A percentile compares a stretch with the other conserved stretches of the same genome.
These are phyloP conservation scores for Oreortyx pictus DNA, from an alignment of 2,797 vertebrate genomes.

Conservation along the genomic window DNA sequence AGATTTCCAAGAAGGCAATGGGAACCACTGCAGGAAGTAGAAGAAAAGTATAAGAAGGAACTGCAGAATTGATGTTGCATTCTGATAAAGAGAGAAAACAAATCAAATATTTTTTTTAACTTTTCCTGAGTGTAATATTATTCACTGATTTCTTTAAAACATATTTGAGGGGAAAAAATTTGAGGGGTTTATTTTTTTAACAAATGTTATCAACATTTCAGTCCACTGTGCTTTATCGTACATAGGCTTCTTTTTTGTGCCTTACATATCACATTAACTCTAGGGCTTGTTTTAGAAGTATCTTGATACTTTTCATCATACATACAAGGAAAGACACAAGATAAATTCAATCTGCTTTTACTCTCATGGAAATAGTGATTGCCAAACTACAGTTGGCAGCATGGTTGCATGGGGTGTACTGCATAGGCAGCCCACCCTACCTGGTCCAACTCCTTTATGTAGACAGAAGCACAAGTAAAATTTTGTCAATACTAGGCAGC, in stretches of 20 bases:
- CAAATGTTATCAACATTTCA: background rate
- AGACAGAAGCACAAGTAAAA: background rate
- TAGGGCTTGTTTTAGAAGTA: background rate
- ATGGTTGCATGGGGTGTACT: background rate
- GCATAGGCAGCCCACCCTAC: background rate
- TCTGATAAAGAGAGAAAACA: background rate
- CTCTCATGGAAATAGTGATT: background rate
- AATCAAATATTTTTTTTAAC: background rate
- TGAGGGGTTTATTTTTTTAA: background rate
- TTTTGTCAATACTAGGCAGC: background rate
- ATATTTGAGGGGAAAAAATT: background rate
- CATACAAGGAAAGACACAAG: background rate
- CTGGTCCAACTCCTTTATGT: background rate
- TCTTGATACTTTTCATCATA: background rate
- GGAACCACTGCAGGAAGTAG: background rate
- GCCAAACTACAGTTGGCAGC: background rate
- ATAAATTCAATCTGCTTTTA: background rate
- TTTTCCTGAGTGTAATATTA: background rate
- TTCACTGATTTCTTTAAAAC: background rate
- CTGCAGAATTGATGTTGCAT: background rate
- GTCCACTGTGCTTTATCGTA: background rate
- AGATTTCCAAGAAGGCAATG: background rate
- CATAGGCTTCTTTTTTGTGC: background rate
- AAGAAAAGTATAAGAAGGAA: background rate
- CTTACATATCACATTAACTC: background rate